Percentiles rank a stretch among this genome's conserved stretches.
Conservation (phyloP, 2,888 invertebrate genomes). For the Volucella inanis region DNA sequence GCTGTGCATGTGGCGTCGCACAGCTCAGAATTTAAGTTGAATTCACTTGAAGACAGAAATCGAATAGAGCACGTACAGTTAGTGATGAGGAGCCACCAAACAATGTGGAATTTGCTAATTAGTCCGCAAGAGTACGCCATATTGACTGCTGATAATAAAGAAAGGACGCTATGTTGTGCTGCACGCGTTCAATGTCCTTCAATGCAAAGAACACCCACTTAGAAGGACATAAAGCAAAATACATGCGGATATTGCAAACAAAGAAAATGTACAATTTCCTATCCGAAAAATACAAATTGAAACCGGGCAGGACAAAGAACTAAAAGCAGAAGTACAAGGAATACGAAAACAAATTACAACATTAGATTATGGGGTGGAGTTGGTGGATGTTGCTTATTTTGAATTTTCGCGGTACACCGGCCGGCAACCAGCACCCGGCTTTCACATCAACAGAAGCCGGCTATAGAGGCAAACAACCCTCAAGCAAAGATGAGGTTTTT, state of each 20-base stretch:
- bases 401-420: constrained; percentile 30
- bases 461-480: constrained; percentile 68
- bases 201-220: constrained; percentile 29
- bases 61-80: constrained; percentile 42
- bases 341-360: constrained; percentile 62
- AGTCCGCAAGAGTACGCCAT: constrained; percentile 43
- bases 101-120: constrained; percentile 49
- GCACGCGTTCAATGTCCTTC: constrained; percentile 72
- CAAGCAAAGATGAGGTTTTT: constrained; percentile 36
- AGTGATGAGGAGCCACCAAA: background rate
- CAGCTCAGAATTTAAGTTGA: constrained; percentile 24
- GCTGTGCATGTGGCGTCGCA: constrained; percentile 23
- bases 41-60: constrained; percentile 46
- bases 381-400: constrained; percentile 36
- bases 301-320: constrained; percentile 22
- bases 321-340: background rate
- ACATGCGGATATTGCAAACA: constrained; percentile 28
- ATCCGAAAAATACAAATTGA: constrained; percentile 16
- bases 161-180: constrained; percentile 54
- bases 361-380: constrained; percentile 30
- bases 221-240: constrained; percentile 21
- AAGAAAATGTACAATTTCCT: constrained; percentile 27
- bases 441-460: constrained; percentile 25
- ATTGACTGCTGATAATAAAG: constrained; percentile 51
- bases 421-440: constrained; percentile 45